phyloP scores from a whole-genome alignment of 2,888 invertebrate genomes.

The Nemapogon koenigi region DNA sequence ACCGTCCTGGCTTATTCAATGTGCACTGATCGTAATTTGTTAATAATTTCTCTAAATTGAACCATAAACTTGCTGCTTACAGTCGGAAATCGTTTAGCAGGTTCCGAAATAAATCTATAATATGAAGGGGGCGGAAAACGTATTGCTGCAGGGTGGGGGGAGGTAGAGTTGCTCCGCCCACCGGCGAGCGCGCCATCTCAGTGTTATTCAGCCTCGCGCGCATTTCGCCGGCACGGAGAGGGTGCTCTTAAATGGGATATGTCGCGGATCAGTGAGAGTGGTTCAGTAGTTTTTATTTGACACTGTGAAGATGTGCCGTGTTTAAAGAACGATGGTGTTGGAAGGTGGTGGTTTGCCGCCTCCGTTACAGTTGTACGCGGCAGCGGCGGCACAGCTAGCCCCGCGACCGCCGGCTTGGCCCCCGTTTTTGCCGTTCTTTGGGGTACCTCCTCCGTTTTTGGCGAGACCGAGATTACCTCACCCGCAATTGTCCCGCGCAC shows the following conservation, averaged over 20 bases:
- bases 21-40: conserved; percentile 57
- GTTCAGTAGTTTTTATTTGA: neutral
- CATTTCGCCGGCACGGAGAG: conserved; percentile 18
- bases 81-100: conserved; percentile 55
- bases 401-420: conserved; percentile 65
- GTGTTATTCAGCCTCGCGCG: conserved; percentile 45
- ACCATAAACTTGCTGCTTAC: conserved; percentile 48
- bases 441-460: conserved; percentile 65
- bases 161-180: conserved; percentile 40
- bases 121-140: conserved; percentile 61
- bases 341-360: conserved; percentile 71
- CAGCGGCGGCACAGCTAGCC: conserved; percentile 68
- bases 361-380: conserved; percentile 73
- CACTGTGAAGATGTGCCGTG: neutral
- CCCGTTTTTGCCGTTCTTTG: conserved; percentile 67
- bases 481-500: conserved; percentile 44
- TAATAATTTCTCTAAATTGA: conserved; percentile 44
- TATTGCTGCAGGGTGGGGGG: conserved; percentile 47
- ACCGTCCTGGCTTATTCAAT: conserved; percentile 46
- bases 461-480: conserved; percentile 48
- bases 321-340: conserved; percentile 58
- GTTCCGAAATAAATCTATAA: conserved; percentile 58
- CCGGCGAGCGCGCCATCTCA: conserved; percentile 50
- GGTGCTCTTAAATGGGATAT: neutral
- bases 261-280: neutral